Conservation (phyloP, 2,888 invertebrate species). For the Ophion ventricosus region DNA sequence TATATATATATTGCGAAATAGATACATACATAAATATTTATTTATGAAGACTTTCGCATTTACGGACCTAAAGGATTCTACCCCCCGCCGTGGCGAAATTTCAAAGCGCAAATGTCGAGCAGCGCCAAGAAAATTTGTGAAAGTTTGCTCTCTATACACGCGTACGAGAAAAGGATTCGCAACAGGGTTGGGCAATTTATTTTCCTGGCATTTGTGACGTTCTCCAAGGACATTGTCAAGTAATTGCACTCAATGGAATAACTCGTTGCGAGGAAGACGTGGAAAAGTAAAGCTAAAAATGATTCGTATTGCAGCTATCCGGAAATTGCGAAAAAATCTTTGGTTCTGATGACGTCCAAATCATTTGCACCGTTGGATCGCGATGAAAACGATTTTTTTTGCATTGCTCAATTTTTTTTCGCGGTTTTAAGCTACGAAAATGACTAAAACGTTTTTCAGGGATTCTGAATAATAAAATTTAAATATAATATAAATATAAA, state of each 20-base stretch:
- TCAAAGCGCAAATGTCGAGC: slow-evolving; percentile 53
- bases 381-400: background rate
- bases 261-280: background rate
- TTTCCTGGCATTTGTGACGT: background rate
- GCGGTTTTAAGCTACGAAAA: background rate
- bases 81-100: slow-evolving; percentile 60
- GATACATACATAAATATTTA: slow-evolving; percentile 1
- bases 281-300: background rate
- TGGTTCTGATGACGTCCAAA: no score
- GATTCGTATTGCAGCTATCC: background rate
- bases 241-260: background rate
- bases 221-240: background rate
- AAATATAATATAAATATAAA: background rate
- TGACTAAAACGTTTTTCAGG: no score
- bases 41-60: slow-evolving; percentile 1
- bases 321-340: background rate
- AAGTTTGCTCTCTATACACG: background rate
- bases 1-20: background rate
- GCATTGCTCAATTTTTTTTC: background rate
- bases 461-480: background rate
- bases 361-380: background rate
- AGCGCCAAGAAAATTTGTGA: slow-evolving; percentile 26
- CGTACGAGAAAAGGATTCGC: background rate
- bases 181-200: background rate
- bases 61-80: slow-evolving; percentile 26